phyloP scores from a whole-genome alignment of 1,140 invertebrate genomes.

The Scaptodrosophila lebanonensis region DNA sequence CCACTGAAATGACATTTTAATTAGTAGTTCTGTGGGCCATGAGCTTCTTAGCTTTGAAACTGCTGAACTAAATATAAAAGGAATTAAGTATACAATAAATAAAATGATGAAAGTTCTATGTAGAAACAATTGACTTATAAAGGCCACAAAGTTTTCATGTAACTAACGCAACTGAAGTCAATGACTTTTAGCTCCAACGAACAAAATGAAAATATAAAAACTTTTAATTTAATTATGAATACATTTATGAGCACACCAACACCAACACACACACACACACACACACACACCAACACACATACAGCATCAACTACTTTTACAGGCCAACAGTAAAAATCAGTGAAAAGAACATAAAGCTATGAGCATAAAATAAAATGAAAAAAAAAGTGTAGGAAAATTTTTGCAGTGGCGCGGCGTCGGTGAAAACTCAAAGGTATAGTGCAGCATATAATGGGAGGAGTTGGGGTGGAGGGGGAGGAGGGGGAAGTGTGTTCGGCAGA shows the following conservation, averaged over 20 bases:
- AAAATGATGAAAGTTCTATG: not conserved
- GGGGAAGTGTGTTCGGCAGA: no score
- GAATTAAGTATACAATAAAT: no score
- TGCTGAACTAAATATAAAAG: no score
- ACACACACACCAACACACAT: no score
- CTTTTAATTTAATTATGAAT: constrained; percentile 65
- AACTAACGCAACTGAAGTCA: constrained; percentile 34
- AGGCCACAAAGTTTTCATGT: not conserved
- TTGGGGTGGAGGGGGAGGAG: no score
- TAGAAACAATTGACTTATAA: constrained; percentile 29
- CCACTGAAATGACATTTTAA: no score
- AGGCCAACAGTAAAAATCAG: constrained; percentile 40
- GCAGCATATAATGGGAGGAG: no score
- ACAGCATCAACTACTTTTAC: constrained; percentile 30
- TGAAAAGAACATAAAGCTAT: constrained; percentile 50
- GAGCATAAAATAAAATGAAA: no score
- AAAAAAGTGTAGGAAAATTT: no score
- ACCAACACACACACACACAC: no score
- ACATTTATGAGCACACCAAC: constrained; percentile 27
- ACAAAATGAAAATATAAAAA: constrained; percentile 23
- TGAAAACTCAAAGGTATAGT: constrained; percentile 55
- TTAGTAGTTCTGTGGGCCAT: no score
- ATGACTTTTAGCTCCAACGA: constrained; percentile 41
- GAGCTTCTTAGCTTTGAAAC: no score
- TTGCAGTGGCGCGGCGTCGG: not conserved